A percentile compares a stretch with the other conserved stretches of the same genome.
Conservation (phyloP, 1,140 invertebrate species). For the Meloidogyne hapla region DNA sequence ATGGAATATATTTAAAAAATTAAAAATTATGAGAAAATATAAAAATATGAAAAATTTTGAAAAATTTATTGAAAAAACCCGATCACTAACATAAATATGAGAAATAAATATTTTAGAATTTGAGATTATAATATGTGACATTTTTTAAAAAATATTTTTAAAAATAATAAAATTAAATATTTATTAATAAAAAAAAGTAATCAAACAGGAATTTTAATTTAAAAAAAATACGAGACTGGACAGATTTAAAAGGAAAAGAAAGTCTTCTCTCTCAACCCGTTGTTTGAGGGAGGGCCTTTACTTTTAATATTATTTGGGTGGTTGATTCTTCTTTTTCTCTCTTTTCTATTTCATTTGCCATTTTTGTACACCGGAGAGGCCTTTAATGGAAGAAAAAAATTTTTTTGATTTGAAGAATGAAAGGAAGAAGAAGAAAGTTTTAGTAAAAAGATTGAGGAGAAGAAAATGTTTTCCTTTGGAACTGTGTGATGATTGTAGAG, state of each 20-base stretch:
- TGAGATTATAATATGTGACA: too few relatives aligned
- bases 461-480: background rate
- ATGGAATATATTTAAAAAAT: too few relatives aligned
- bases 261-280: background rate
- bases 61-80: too few relatives aligned
- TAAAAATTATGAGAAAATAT: too few relatives aligned
- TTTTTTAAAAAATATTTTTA: too few relatives aligned
- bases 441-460: background rate
- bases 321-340: background rate
- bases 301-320: background rate
- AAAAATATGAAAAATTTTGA: too few relatives aligned
- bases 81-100: too few relatives aligned
- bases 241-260: background rate
- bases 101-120: too few relatives aligned
- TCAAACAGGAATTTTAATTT: conserved; percentile 6
- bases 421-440: background rate
- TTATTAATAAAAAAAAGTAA: background rate
- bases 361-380: background rate
- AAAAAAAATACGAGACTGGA: conserved; percentile 3
- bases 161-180: background rate
- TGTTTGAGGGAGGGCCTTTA: background rate
- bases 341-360: background rate
- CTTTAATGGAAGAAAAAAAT: background rate
- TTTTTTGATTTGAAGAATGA: conserved; percentile 19
- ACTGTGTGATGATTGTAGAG: conserved; percentile 3